Conservation (phyloP, 2,113 vertebrate species). For the Pholis gunnellus region DNA sequence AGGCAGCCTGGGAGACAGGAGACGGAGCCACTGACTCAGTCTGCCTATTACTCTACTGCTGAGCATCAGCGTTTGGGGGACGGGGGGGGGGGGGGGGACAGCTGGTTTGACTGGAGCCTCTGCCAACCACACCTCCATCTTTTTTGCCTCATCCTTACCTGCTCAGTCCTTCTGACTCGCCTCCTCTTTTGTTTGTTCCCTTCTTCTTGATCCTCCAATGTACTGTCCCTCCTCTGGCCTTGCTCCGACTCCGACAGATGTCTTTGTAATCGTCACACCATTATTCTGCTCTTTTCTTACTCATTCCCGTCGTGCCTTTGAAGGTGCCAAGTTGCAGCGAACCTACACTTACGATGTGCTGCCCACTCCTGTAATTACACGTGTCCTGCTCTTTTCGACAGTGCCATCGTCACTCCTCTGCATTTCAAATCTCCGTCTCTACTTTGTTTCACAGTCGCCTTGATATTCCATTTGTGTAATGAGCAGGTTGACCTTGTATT, state of each 20-base stretch:
- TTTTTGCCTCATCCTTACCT: constrained; percentile 39
- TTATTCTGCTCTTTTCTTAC: constrained; percentile 1
- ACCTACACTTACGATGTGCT: constrained; percentile 25
- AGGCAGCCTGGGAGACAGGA: constrained; percentile 84
- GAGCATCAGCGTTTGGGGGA: constrained; percentile 62
- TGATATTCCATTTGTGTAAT: constrained; percentile 64
- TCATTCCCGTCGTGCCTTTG: constrained; percentile 11
- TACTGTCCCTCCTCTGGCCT: constrained; percentile 8
- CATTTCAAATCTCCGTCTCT: constrained; percentile 53
- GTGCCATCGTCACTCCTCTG: constrained; percentile 25
- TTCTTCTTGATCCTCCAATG: constrained; percentile 22
- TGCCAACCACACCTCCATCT: constrained; percentile 66
- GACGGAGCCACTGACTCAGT: constrained; percentile 76
- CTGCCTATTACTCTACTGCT: constrained; percentile 82
- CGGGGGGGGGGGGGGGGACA: constrained; percentile 23
- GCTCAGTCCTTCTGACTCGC: constrained; percentile 25
- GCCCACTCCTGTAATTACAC: constrained; percentile 60
- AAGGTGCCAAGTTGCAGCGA: constrained; percentile 25
- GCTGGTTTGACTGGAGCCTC: constrained; percentile 67
- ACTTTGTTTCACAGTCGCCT: constrained; percentile 54
- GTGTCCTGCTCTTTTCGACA: constrained; percentile 39
- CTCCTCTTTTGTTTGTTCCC: constrained; percentile 23
- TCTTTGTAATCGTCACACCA: constrained; percentile 32
- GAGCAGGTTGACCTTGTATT: constrained; percentile 62
- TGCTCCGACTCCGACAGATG: constrained; percentile 20